Base-by-base conservation (phyloP, 2,113 vertebrate genomes). In the Excalfactoria chinensis region DNA sequence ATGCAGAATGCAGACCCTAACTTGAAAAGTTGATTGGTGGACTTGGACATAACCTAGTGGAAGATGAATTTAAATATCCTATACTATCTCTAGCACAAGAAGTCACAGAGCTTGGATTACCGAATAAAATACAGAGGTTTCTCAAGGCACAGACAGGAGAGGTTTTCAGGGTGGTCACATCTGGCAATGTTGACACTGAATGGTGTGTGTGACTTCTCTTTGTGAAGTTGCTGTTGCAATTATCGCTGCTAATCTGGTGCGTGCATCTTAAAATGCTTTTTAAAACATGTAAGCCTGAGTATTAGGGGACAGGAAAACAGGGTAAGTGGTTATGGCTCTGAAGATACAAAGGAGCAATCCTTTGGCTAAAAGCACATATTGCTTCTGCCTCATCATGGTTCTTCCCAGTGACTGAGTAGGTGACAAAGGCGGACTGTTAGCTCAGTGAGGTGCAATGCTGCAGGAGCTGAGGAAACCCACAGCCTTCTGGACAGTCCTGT, bases 81-180 rank as follows among this genome's bases (percentile, higher is more conserved):
- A 34, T 32, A 35, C 43, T 49, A 44, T 51, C 40, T 71, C 32
- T 46, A 89, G 83, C 58, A 28, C 34, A 40, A 70, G 26, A 86
- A 48, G 73, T 48, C 30, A 26, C 26, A 78, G n/a, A 71, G 16
- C 35, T 77, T 69, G 16, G 13, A 41, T 25, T 88, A 17, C 22
- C 62, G 40, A 72, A 84, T 85, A 25, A 76, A 85, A 90, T 63
- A 89, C 11, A 92, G 73, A 86, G 49, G 66, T 86, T 41, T 56
- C n/a, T 88, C 48, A 48, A 92, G 67, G 49, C 18, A 37, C 19
- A 70, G 84, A 46, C 44, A 78, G 46, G 88, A 46, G 73, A 73
- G 34, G 51, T 67, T 86, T 88, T 82, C 20, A 68, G 59, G 55
- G 83, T 17, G 59, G 49, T 41, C 22, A 13, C 19, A 22, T 49